Evolutionary conservation across 2,888 invertebrate genomes (phyloP), one percentile per base, ranked within the genome.

Genomic region (Agrotis puta): DNA sequence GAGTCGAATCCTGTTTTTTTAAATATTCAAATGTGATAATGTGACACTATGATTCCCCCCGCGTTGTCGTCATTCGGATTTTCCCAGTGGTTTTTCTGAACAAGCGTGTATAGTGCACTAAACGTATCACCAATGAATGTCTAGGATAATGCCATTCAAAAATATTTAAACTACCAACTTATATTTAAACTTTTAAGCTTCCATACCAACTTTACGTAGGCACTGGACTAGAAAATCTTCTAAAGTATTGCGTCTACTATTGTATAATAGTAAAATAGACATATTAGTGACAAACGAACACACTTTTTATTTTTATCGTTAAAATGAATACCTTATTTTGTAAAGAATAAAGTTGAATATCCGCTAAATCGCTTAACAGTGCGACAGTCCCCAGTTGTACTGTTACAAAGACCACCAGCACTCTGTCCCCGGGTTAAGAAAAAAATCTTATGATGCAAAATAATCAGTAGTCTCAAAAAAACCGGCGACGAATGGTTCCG

Each of bases 391-490:
- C 51, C 64, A 56, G 33, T 82, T 82, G 76, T 69, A 74, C 82
- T 76, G 84, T 72, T 45, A 72, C 62, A 70, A 84, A 73, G 84
- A 82, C 76, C 83, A 83, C 82, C 84, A 72, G 47, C 66, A 53
- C 27, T 27, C 68, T 53, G 63, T 45, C 45, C 39, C 39, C 50
- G 58, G 33, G 3, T 5, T 9, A 48, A 14, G 54, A 69, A 69
- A 69, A 74, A 66, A 50, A 14, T 7, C 27, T 16, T 43, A 20
- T 45, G 33, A 59, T 54, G 53, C 53, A 68, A 76, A 47, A 48
- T 58, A 9, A 54, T 48, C 24, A 47, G 22, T 9, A 47, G 14
- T 16, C 22, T 33, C n/a, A 27, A 24, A 51, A 64, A 39, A 53
- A 43, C 0, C 33, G 33, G 33, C 33, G 7, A 39, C 39, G 7